Evolutionary conservation across 1,140 invertebrate species (phyloP), one percentile per base, ranked within the genome.

Genomic region (Riptortus pedestris): DNA sequence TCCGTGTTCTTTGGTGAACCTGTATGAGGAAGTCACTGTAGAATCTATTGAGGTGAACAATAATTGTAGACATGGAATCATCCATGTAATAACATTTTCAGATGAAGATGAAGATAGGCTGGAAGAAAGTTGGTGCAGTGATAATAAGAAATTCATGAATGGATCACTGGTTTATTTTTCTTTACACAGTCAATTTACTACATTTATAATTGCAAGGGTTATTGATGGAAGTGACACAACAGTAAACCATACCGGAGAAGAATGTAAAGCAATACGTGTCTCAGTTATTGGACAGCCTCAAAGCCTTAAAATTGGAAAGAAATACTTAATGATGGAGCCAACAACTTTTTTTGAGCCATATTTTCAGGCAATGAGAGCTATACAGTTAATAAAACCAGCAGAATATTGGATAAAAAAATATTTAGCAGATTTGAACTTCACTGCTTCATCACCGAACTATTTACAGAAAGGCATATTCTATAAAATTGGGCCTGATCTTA

Each of bases 161-260:
- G 88, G 88, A 1, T 83, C 85, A 0, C 72, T 91, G 16, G 67
- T 91, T 0, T 81, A 85, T 65, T 79, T 92, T 27, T 85, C 85
- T 0, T 74, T 67, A 16, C 80, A 87, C 70, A 64, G 20, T 2
- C 77, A 84, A 51, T 91, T 90, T 72, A 72, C 79, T 26, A 80
- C 78, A 29, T 74, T 88, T 33, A 72, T 85, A 28, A 80, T 88
- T 67, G n/a, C n/a, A 9, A 66, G 29, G 9, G 26, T 52, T 5
- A 38, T 61, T 16, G 45, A 52, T 33, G 83, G 2, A 77, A 85
- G 24, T 74, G 83, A 48, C 77, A 85, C 43, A 31, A 71, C 79
- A 33, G 67, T 73, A 43, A 66, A 70, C 16, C 61, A 79, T 31
- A 80, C 81, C 60, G 31, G 31, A 7, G 31, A 38, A 38, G 14